Base-by-base conservation (phyloP, 2,888 invertebrate genomes). In the Cepaea hortensis region DNA sequence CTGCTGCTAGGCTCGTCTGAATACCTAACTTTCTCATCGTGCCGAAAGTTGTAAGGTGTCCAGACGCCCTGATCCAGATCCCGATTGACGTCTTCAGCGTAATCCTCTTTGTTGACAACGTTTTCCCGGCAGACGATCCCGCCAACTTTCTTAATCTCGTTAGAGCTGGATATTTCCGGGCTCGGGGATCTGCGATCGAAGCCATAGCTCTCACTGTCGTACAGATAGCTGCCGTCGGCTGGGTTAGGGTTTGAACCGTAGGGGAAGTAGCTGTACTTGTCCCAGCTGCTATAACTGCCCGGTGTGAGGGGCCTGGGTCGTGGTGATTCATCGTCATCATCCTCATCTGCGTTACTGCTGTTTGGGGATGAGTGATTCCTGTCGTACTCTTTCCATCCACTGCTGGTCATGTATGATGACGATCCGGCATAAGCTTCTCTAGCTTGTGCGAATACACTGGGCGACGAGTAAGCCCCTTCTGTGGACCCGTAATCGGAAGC, bases 111-210 rank as follows among this genome's bases (percentile, higher is more conserved):
- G 50, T 84, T 84, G 3, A 13, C 87, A 11, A 87, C 87, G 50
- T 87, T 87, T 15, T 87, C 80, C 9, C 87, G 87, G 48, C 77
- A 77, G 4, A 84, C 82, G n/a, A 87, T 87, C 6, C 81, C 79
- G 15, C 87, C 87, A 3, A 87, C 87, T 55, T 70, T 82, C 61
- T 76, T 82, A 48, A 86, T 82, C 76, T 77, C 81, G 11, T 18
- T 23, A 18, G 62, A 5, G 18, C 7, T 46, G 6, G 82, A 73
- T 1, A 62, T 3, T n/a, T n/a, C 65, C 5, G 61, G 18, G 18
- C 50, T 35, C 13, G 35, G 35, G 3, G 18, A 62, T 18, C 35
- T 79, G 15, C 35, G 23, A 18, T 79, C 62, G 20, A 62, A 79
- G 15, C 62, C 62, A 46, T 62, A 62, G 1, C 23, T 62, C 7